Evolutionary conservation across 2,113 vertebrate genomes (phyloP), one percentile per base, ranked within the genome.

Genomic region (Vanacampus margaritifer): DNA sequence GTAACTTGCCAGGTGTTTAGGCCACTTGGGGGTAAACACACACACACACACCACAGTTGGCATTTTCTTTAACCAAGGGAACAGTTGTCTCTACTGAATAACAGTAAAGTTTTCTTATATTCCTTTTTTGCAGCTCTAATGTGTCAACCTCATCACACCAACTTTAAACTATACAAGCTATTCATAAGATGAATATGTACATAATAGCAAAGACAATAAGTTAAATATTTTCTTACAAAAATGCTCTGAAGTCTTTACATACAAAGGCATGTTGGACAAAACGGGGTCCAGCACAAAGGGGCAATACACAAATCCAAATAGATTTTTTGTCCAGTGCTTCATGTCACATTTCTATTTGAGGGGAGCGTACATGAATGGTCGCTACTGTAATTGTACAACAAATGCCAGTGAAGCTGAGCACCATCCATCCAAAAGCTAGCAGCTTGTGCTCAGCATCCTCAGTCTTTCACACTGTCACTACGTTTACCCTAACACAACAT

Each of bases 121-220:
- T 78, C 66, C 37, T 79, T 68, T n/a, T 66, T 57, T 16, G 24
- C 26, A 28, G 26, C 32, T 19, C 6, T 26, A 28, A 7, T 13
- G 66, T 62, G 73, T 63, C 73, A 58, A 69, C 59, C 72, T 63
- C 72, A 58, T 69, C 71, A 72, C 54, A 69, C 69, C 67, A 81
- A 79, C 61, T 58, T 76, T 51, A 66, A 84, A 79, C 76, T 72
- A 73, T 50, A 66, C 64, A 72, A 17, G 39, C 73, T 74, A 67
- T 71, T 58, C 65, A 81, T 66, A 68, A 21, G 48, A 36, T 75
- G 77, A 50, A 63, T 84, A 91, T 90, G 63, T 90, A 92, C 89
- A 91, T 79, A 87, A 72, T 79, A 88, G 87, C 86, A 87, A 87
- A 81, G 83, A 84, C 80, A 90, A 93, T 91, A 90, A 92, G 74